Base-by-base conservation (phyloP, 2,888 invertebrate species). In the Xanthostigma xanthostigma region DNA sequence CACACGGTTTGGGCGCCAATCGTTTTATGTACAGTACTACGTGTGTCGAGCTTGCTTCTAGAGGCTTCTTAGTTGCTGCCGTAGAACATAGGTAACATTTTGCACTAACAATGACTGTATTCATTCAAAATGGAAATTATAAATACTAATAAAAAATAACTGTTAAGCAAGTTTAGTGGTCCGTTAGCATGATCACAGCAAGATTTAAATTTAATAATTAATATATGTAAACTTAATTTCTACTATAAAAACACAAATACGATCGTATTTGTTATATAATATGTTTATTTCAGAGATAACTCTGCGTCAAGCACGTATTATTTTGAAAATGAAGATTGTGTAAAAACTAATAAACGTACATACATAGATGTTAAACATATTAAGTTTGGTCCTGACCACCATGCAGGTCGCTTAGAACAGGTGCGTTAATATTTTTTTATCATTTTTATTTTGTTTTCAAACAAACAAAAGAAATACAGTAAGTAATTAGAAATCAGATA, bases 1-100 rank as follows among this genome's bases (percentile, higher is more conserved):
- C 80, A 1, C 82, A 81, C 60, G 82, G 81, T 1, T 67, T 80
- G 34, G 78, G 78, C 2, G 78, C 75, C 1, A 71, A 71, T 55
- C 63, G 80, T 52, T 76, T 75, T 48, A 67, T 76, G n/a, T 78
- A 79, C 58, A 74, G 75, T 33, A 69, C 73, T 4, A 67, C 76
- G 41, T 77, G 77, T 58, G 64, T 69, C 41, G 79, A 81, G 55
- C 59, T 82, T 48, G 79, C 81, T 2, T 79, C 79, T 2, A 70
- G 76, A 56, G 81, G 81, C 2, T 80, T 73, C 60, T 62, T 81
- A 9, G 78, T 81, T 1, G 77, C 74, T 3, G 74, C 75, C n/a
- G 57, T 79, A 13, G 81, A 81, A 61, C 81, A 81, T 63, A 74
- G 75, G 75, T 76, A 58, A 45, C 39, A 40, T 36, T 46, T 10